Conservation (phyloP, 2,113 vertebrate species). For the Toxostoma redivivum region DNA sequence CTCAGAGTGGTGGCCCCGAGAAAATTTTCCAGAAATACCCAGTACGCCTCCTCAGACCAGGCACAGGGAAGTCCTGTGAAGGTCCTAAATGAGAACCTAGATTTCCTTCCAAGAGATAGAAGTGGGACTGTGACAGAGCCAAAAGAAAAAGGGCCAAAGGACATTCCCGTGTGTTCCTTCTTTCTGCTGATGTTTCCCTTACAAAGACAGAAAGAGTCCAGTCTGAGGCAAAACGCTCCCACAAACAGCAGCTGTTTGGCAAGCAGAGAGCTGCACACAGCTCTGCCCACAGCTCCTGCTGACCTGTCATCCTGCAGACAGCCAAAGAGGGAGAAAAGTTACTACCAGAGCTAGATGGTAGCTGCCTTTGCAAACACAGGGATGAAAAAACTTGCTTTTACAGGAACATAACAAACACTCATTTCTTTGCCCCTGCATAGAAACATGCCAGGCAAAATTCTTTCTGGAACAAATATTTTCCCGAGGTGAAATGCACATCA, state of each 20-base stretch:
- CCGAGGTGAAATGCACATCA: background rate
- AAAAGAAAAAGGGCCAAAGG: background rate
- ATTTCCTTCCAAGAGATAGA: background rate
- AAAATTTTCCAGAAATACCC: background rate
- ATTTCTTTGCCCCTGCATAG: background rate
- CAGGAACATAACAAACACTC: background rate
- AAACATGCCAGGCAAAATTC: background rate
- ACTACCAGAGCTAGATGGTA: background rate
- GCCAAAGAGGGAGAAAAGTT: background rate
- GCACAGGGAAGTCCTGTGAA: background rate
- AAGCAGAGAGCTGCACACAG: background rate
- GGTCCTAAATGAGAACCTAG: background rate
- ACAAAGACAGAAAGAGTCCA: background rate
- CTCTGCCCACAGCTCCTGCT: background rate
- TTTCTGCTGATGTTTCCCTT: background rate
- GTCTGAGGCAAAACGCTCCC: background rate
- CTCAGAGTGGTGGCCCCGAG: background rate
- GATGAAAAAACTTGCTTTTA: background rate
- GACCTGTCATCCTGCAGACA: background rate
- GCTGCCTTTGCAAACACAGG: background rate
- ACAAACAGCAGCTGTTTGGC: background rate
- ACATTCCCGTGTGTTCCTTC: accelerated
- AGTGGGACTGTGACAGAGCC: background rate
- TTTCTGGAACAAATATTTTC: background rate
- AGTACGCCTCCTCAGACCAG: background rate